Evolutionary conservation across 1,140 invertebrate genomes (phyloP).

Genomic region (Orussus abietinus): DNA sequence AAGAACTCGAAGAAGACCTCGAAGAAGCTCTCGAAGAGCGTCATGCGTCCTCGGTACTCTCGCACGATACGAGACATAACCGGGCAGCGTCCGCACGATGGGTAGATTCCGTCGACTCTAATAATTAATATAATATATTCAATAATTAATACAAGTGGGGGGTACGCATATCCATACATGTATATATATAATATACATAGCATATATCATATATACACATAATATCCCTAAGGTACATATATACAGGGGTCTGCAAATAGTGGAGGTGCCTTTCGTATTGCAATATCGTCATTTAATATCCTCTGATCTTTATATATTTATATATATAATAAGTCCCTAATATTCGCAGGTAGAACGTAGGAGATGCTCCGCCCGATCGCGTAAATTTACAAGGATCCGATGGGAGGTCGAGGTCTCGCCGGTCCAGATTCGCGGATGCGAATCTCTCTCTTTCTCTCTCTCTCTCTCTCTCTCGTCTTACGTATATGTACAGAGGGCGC

Average conservation of each 20-base stretch:
- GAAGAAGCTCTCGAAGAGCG: too few species aligned
- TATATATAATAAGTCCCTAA: constrained; percentile 11
- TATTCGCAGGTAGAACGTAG: constrained; percentile 18
- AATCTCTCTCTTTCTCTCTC: constrained; percentile 16
- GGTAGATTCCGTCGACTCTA: constrained; percentile 30
- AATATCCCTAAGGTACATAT: constrained; percentile 54
- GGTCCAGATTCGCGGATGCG: too few species aligned
- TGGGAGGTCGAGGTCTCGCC: too few species aligned
- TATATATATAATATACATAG: constrained; percentile 32
- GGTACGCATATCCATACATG: constrained; percentile 40
- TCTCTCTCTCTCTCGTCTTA: constrained; percentile 10
- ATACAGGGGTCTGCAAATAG: constrained; percentile 46
- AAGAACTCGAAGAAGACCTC: too few species aligned
- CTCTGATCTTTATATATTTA: too few species aligned
- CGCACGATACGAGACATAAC: constrained; percentile 14
- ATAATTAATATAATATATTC: constrained; percentile 48
- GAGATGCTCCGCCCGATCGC: constrained; percentile 8
- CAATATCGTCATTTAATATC: constrained; percentile 30
- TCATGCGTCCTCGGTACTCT: too few species aligned
- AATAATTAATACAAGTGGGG: constrained; percentile 48
- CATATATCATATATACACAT: constrained; percentile 43
- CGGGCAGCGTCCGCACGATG: constrained; percentile 32
- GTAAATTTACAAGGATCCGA: constrained; percentile 13
- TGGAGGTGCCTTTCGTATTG: constrained; percentile 44
- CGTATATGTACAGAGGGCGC: not conserved